A percentile compares a stretch with the other conserved stretches of the same genome.
Evolutionary conservation across 2,113 vertebrate genomes (phyloP).

Genomic region (Odobenus rosmarus): DNA sequence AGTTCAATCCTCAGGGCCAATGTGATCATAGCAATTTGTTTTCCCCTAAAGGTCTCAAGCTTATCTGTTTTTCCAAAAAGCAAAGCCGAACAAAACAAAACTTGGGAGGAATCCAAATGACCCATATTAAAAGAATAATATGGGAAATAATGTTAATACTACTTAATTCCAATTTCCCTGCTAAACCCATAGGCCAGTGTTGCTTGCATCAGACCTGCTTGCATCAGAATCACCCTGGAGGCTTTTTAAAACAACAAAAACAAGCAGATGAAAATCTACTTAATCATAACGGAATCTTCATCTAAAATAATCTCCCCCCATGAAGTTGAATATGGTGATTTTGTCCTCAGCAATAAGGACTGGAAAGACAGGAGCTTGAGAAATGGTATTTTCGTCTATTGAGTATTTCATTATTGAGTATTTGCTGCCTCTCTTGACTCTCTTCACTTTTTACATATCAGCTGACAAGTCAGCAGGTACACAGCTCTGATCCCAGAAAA

Average conservation of each 20-base stretch:
- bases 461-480: not conserved
- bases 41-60: not conserved
- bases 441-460: not conserved
- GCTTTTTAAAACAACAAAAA: not conserved
- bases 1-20: not conserved
- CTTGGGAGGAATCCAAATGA: not conserved
- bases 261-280: not conserved
- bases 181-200: not conserved
- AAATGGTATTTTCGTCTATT: not conserved
- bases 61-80: not conserved
- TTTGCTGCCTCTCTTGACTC: not conserved
- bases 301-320: not conserved
- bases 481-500: not conserved
- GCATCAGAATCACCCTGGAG: not conserved
- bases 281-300: not conserved
- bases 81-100: not conserved
- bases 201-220: not conserved
- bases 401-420: not conserved
- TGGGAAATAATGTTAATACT: not conserved
- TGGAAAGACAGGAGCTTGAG: not conserved
- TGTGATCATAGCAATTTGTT: not conserved
- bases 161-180: not conserved
- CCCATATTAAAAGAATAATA: conserved; percentile 21
- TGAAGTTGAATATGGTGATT: not conserved
- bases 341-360: not conserved